These are phyloP conservation scores for Ladona fulva DNA, from an alignment of 1,140 invertebrate genomes.

Conservation along the genomic window DNA sequence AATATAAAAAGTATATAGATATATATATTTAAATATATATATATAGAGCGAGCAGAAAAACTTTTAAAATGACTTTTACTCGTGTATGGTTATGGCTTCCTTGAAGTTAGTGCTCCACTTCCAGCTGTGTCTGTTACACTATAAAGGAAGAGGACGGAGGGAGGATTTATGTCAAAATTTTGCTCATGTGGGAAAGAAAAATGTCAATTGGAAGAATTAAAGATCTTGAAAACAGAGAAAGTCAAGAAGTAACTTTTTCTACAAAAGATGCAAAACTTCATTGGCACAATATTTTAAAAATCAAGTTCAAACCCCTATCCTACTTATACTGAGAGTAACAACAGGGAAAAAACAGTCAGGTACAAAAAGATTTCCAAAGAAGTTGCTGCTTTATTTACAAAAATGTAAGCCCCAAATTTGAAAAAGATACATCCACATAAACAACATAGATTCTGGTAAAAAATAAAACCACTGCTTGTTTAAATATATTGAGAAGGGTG, in stretches of 20 bases:
- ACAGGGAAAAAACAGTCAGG: conserved; percentile 1
- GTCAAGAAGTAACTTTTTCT: background rate
- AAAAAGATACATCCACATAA: background rate
- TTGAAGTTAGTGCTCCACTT: conserved; percentile 90
- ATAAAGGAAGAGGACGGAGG: conserved; percentile 15
- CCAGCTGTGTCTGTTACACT: conserved; percentile 55
- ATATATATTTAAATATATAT: conserved; percentile 28
- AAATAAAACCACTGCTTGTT: background rate
- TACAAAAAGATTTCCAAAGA: conserved; percentile 3
- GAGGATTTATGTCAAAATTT: conserved; percentile 2
- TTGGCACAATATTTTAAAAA: background rate
- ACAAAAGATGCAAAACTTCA: background rate
- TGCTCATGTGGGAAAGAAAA: background rate
- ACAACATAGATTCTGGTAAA: background rate
- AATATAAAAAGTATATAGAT: conserved; percentile 8
- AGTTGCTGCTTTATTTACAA: background rate
- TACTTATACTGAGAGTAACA: background rate
- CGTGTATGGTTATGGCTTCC: conserved; percentile 73
- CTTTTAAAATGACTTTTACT: conserved; percentile 43
- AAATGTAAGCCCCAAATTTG: background rate
- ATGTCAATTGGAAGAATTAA: conserved; percentile 9
- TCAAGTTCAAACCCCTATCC: background rate
- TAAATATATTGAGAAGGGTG: background rate
- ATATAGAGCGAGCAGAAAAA: conserved; percentile 30
- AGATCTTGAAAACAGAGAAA: background rate